Evolutionary conservation across 2,797 vertebrate genomes (phyloP), one percentile per base, ranked within the genome.

Genomic region (Poeciliopsis paucimaculata): DNA sequence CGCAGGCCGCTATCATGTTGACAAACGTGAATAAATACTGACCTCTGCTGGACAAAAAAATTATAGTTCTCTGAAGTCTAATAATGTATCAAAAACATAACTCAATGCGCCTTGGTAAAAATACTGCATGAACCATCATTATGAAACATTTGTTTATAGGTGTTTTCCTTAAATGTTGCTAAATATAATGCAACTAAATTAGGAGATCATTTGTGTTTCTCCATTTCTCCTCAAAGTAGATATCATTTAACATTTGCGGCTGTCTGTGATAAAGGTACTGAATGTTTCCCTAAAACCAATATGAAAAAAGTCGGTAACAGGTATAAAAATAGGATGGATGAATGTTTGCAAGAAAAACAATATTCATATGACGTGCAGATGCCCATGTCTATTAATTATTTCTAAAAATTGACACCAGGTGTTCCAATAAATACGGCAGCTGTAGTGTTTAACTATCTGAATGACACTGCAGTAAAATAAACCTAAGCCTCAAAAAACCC

Each of bases 31-130:
- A 79, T 72, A 87, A 87, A 86, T 87, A 86, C 91, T 95, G 94
- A 76, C 94, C 91, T 93, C 96, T 96, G 91, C 93, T 95, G 96
- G 91, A 73, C 62, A 79, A 0, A 34, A 13, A 2, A 0, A 5
- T 26, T 41, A 16, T 4, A 31, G 11, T 5, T 45, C 3, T 13
- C 16, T 34, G 5, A 39, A 57, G 13, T 10, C 2, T 34, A 12
- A 45, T 43, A 46, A 18, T 49, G 16, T 39, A 26, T 7, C 4
- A 41, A 15, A 16, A n/a, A 71, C 12, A 1, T 3, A 6, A 28
- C 26, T 41, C 16, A 36, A 12, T 41, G 10, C 3, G 0, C 13
- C 16, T 0, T 72, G 6, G 41, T 16, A n/a, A 71, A 45, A 15
- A 45, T 12, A 43, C 18, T 68, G 23, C 39, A 68, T 26, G 36